phyloP scores from a whole-genome alignment of 2,888 invertebrate genomes.

The Lepidochitona cinerea region DNA sequence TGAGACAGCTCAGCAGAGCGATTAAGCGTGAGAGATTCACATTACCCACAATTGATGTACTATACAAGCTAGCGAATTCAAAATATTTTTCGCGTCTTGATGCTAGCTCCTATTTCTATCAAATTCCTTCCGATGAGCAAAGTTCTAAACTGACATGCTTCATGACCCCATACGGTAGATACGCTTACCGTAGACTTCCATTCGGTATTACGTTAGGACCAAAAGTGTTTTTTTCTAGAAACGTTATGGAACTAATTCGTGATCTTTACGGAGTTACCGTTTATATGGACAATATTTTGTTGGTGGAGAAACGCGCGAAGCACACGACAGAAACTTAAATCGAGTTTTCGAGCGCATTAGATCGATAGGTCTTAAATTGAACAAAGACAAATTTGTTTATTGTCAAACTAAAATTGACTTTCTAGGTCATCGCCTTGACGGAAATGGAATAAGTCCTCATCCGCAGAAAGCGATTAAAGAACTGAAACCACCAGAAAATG shows the following conservation, averaged over 20 bases:
- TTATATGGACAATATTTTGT: slow-evolving; percentile 34
- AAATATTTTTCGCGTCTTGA: slow-evolving; percentile 22
- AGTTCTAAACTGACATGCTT: too few relatives aligned
- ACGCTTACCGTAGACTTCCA: slow-evolving; percentile 19
- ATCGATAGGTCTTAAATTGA: slow-evolving; percentile 25
- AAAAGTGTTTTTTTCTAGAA: slow-evolving; percentile 14
- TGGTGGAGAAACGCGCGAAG: too few relatives aligned
- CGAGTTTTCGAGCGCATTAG: slow-evolving; percentile 15
- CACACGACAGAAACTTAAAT: slow-evolving; percentile 27
- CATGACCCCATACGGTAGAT: slow-evolving; percentile 26
- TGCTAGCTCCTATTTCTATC: too few relatives aligned
- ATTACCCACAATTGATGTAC: slow-evolving; percentile 24
- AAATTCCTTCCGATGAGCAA: too few relatives aligned
- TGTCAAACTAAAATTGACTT: slow-evolving; percentile 1
- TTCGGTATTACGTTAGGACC: slow-evolving; percentile 29
- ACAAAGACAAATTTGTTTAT: slow-evolving; percentile 27
- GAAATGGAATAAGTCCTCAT: slow-evolving; percentile 15
- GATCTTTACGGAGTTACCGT: slow-evolving; percentile 20
- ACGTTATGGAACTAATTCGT: slow-evolving; percentile 19
- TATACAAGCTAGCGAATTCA: slow-evolving; percentile 21
- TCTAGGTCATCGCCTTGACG: slow-evolving; percentile 10
- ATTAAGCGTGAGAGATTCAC: slow-evolving; percentile 25
- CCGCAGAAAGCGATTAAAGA: slow-evolving; percentile 14
- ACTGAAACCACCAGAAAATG: slow-evolving; percentile 9
- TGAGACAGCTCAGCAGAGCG: slow-evolving; percentile 22